Percentiles rank a stretch among this genome's conserved stretches.
These are phyloP conservation scores for Amniataba percoides DNA, from an alignment of 2,797 vertebrate species.

Conservation along the genomic window DNA sequence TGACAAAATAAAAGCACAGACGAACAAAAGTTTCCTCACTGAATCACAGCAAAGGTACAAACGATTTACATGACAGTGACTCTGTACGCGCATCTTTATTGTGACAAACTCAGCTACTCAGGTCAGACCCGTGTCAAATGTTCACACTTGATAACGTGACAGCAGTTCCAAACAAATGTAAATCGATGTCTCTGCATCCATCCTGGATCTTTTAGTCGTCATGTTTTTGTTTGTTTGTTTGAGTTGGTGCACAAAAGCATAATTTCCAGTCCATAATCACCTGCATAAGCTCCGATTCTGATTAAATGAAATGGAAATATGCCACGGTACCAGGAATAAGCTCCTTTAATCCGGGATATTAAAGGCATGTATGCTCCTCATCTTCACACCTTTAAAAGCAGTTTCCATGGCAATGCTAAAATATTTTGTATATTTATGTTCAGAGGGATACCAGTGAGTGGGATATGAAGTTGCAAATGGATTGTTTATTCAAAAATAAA, in stretches of 20 bases:
- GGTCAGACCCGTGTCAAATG: constrained; percentile 14
- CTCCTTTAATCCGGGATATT: constrained; percentile 43
- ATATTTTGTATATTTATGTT: constrained; percentile 5
- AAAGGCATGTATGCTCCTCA: constrained; percentile 26
- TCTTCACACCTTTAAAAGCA: constrained; percentile 18
- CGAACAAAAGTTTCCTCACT: constrained; percentile 10
- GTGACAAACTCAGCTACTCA: constrained; percentile 21
- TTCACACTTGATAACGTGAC: neutral
- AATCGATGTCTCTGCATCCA: neutral
- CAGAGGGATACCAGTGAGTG: neutral
- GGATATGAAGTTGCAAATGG: constrained; percentile 4
- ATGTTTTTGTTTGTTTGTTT: neutral
- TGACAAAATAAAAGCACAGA: constrained; percentile 34
- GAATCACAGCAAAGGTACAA: constrained; percentile 17
- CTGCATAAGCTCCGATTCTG: constrained; percentile 8
- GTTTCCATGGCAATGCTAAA: constrained; percentile 31
- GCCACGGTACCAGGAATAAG: constrained; percentile 31
- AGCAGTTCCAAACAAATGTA: constrained; percentile 4
- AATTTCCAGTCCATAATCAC: constrained; percentile 18
- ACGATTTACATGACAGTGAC: constrained; percentile 20
- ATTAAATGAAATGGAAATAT: constrained; percentile 45
- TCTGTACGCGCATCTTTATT: neutral
- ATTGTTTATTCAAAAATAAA: constrained; percentile 4
- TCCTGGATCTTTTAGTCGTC: neutral
- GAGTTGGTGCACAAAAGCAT: constrained; percentile 5